Evolutionary conservation across 1,140 invertebrate genomes (phyloP), one percentile per base, ranked within the genome.

Genomic region (Drosophila serrata): DNA sequence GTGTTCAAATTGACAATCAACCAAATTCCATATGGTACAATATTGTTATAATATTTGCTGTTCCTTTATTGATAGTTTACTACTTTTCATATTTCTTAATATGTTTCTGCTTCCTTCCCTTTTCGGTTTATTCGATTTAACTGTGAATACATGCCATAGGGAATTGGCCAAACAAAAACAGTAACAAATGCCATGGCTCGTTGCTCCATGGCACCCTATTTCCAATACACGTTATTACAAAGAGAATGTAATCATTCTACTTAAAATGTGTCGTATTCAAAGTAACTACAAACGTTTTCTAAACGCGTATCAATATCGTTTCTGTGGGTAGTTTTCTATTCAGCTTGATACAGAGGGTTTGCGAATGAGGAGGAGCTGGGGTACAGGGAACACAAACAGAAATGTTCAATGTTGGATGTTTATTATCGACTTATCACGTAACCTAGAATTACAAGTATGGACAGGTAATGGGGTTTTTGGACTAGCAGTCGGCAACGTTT

Each of bases 341-440:
- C 65, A 70, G 51, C 51, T 72, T 49, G 63, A 53, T 19, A 17
- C 40, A 42, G 57, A 37, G 13, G 42, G n/a, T 11, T 22, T 0
- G 5, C 33, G 15, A 29, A 2, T 11, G 61, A n/a, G 27, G 24
- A 48, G 22, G 22, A 35, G 40, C 17, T 12, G 12, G 49, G 5
- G 15, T 12, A 31, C 11, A 9, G 11, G 53, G 39, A 42, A 39
- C 27, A 19, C 29, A 55, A 68, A 68, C 35, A 40, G 35, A 59
- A 49, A 8, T 49, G 24, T 35, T 48, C n/a, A 40, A 40, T 59
- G 33, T 22, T 62, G 46, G 37, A 24, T 51, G 13, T 81, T 82
- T 77, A 81, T 82, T 81, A 65, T 77, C 63, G 63, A 59, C 73
- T 81, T 81, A 81, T 73, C 61, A 82, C 79, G 59, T 77, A 76